phyloP scores from a whole-genome alignment of 2,888 invertebrate species.

The Beris morrisii region DNA sequence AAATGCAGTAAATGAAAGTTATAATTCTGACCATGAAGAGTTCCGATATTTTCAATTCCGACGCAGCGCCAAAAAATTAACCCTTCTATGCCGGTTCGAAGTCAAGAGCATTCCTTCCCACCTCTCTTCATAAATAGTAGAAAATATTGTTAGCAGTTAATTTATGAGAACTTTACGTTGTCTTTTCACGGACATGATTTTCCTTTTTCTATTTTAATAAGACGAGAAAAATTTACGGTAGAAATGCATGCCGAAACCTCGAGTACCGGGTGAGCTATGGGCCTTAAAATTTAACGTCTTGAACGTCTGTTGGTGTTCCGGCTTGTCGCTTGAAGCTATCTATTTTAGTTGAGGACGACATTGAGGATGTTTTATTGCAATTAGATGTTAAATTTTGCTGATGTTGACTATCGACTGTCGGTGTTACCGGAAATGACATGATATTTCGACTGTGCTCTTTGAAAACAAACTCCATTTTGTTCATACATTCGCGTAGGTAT shows the following conservation, averaged over 20 bases:
- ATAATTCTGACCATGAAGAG: no score
- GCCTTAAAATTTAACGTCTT: conserved; percentile 76
- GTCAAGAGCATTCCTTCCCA: no score
- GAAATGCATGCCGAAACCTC: no score
- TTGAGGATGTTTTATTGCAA: conserved; percentile 42
- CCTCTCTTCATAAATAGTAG: no score
- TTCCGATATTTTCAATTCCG: no score
- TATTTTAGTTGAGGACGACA: conserved; percentile 52
- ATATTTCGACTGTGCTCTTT: conserved; percentile 57
- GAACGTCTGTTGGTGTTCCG: conserved; percentile 82
- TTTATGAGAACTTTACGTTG: background rate
- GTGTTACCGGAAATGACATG: conserved; percentile 41
- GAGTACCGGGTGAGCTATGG: background rate
- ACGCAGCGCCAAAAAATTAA: no score
- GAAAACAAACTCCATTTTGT: conserved; percentile 79
- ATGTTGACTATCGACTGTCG: conserved; percentile 43
- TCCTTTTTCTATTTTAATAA: conserved; percentile 12
- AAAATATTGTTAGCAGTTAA: no score
- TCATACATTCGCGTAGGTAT: conserved; percentile 75
- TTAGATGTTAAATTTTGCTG: conserved; percentile 55
- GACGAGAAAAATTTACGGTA: no score
- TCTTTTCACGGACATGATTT: conserved; percentile 9
- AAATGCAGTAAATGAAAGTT: no score
- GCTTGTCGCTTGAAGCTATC: conserved; percentile 72
- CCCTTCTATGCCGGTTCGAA: no score